These are phyloP conservation scores for Pseudomyrmex gracilis DNA, from an alignment of 1,140 invertebrate genomes.

Conservation along the genomic window DNA sequence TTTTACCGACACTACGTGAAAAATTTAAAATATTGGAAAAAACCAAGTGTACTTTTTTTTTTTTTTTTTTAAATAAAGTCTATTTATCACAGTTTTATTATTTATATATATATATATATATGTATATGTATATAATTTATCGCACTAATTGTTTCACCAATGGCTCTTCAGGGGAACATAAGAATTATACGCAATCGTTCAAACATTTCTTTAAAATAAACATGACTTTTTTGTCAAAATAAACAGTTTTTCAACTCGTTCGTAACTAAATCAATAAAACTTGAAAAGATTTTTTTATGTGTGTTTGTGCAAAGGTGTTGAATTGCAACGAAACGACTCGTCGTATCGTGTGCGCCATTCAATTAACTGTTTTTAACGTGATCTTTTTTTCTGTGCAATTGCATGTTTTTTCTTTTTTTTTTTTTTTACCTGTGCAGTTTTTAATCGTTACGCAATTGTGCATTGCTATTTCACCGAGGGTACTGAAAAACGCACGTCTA, in stretches of 20 bases:
- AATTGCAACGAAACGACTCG: too few relatives aligned
- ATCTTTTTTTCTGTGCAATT: background rate
- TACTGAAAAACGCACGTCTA: slow-evolving; percentile 34
- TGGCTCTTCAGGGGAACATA: too few relatives aligned
- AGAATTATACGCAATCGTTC: too few relatives aligned
- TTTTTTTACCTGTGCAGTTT: background rate
- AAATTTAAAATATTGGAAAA: background rate
- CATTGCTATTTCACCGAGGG: slow-evolving; percentile 2
- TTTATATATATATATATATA: too few relatives aligned
- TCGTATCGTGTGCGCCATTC: too few relatives aligned
- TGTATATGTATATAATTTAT: background rate
- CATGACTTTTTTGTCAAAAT: background rate
- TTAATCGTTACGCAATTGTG: background rate
- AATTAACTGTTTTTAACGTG: background rate
- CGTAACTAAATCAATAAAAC: background rate
- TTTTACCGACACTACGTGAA: slow-evolving; percentile 33
- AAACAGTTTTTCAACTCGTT: background rate
- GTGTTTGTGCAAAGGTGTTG: background rate
- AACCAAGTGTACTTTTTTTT: too few relatives aligned
- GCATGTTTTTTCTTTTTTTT: background rate
- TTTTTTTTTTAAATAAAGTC: too few relatives aligned
- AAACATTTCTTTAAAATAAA: too few relatives aligned
- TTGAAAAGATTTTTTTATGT: background rate
- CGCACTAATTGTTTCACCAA: too few relatives aligned
- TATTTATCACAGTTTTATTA: too few relatives aligned